Base-by-base conservation (phyloP, 2,113 vertebrate genomes). In the Callopanchax toddi region DNA sequence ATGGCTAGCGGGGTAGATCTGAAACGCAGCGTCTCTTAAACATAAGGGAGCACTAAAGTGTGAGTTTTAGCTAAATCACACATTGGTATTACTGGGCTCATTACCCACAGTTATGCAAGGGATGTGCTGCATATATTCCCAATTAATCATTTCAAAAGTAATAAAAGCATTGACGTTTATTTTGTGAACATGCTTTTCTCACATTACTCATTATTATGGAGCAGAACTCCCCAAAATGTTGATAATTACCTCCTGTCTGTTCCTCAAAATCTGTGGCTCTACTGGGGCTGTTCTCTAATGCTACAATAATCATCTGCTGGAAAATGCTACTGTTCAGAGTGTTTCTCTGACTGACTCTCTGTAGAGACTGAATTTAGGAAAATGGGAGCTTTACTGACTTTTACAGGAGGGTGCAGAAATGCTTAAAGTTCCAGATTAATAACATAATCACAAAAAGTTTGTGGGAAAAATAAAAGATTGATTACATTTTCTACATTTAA, bases 131-230 rank as follows among this genome's bases (percentile, higher is more conserved):
- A 52, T 57, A 36, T 49, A 71, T 79, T 74, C 64, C 59, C 53
- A 68, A 83, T 88, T 76, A 75, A 83, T 86, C 60, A 85, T 79
- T 78, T 82, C 53, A 74, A 69, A 84, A 71, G 66, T 74, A 74
- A 76, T 86, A 76, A 79, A 76, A 79, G 22, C 56, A 34, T 78
- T 81, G 63, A 79, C 67, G 84, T 79, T 77, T 74, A 81, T 69
- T 78, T 81, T 42, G 59, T 66, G 70, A 79, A 67, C 64, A 62
- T 9, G 21, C 49, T 45, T 67, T 75, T 76, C 23, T 63, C 51
- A 29, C 61, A 79, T 83, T 86, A 85, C 22, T 85, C 73, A 79
- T 71, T 74, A 60, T 81, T 76, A 67, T 15, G 25, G 55, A 11
- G 55, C 22, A 8, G 55, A 60, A 68, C 25, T 76, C 53, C 29